Evolutionary conservation across 1,140 invertebrate species (phyloP).

Genomic region (Dreissena rostriformis): DNA sequence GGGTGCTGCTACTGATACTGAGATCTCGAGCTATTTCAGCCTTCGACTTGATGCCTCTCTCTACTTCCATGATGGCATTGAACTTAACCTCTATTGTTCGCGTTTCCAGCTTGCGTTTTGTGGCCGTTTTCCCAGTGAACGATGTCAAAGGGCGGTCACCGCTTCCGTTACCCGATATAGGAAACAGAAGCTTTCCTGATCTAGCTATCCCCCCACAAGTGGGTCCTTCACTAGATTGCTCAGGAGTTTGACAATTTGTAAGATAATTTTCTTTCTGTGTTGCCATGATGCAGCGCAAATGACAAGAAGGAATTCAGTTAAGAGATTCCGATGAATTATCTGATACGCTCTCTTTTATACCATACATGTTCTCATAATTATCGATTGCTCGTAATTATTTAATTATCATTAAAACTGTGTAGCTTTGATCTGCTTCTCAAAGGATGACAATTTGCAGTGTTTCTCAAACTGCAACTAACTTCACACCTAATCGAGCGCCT

Average conservation of each 20-base stretch:
- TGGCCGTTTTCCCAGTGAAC: background rate
- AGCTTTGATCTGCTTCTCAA: too few species aligned
- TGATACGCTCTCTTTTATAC: too few species aligned
- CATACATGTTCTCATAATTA: too few species aligned
- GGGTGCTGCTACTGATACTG: constrained; percentile 2
- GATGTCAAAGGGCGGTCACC: background rate
- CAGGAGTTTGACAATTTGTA: constrained; percentile 2
- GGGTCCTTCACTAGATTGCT: constrained; percentile 15
- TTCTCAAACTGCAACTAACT: too few species aligned
- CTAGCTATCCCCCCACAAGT: background rate
- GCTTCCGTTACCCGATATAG: background rate
- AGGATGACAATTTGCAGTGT: too few species aligned
- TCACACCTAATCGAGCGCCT: too few species aligned
- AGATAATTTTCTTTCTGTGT: background rate
- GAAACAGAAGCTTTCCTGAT: background rate
- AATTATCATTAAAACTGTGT: too few species aligned
- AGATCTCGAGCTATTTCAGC: constrained; percentile 16
- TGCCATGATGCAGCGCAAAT: too few species aligned
- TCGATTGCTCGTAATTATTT: too few species aligned
- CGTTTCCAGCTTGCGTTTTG: background rate
- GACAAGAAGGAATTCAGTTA: too few species aligned
- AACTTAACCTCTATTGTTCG: constrained; percentile 10
- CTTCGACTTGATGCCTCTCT: constrained; percentile 10
- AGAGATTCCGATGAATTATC: too few species aligned
- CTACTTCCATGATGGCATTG: constrained; percentile 21